phyloP scores from a whole-genome alignment of 1,140 invertebrate species.

The Drosophila melanogaster region Release_6_plus_ISO1_MT NT_033779.5:16468501-16469000 shows the following conservation, averaged over 20 bases:
- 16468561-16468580: conserved; percentile 84
- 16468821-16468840: neutral
- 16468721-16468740: conserved; percentile 71
- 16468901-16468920: neutral
- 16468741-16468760: conserved; percentile 64
- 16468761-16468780: conserved; percentile 76
- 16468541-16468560: conserved; percentile 80
- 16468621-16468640: conserved; percentile 26
- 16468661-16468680: conserved; percentile 69
- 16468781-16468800: conserved; percentile 30
- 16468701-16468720: conserved; percentile 82
- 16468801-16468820: neutral
- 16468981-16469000: conserved; percentile 62
- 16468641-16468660: conserved; percentile 29
- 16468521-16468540: conserved; percentile 33
- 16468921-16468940: conserved; percentile 4
- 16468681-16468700: conserved; percentile 67
- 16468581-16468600: conserved; percentile 78
- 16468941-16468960: conserved; percentile 45
- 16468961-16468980: conserved; percentile 46
- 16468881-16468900: too few relatives aligned
- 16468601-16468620: conserved; percentile 70
- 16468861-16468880: conserved; percentile 4
- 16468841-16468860: too few relatives aligned
- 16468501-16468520: conserved; percentile 51